These are phyloP conservation scores for Podabrus alpinus DNA, from an alignment of 2,888 invertebrate species.

Conservation along the genomic window DNA sequence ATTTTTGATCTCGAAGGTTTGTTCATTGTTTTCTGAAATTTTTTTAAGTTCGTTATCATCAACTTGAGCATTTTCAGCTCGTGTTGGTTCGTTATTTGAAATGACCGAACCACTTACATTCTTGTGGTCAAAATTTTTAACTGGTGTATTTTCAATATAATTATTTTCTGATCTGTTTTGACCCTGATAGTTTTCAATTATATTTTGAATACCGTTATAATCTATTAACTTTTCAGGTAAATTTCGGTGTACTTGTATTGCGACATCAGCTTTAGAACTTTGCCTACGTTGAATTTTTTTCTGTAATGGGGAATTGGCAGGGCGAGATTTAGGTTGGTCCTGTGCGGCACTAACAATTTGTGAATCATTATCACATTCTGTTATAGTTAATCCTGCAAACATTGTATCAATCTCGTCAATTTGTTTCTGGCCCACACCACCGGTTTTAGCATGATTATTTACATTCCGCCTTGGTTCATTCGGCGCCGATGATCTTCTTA, in stretches of 20 bases:
- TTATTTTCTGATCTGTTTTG: neutral
- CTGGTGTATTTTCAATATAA: neutral
- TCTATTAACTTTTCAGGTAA: no score
- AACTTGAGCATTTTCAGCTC: neutral
- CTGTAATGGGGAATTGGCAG: neutral
- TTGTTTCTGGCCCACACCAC: neutral
- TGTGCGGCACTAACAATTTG: neutral
- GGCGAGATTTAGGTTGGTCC: neutral
- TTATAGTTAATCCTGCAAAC: neutral
- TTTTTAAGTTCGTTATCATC: neutral
- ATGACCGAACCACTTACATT: neutral
- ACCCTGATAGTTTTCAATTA: neutral
- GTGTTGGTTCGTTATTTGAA: neutral
- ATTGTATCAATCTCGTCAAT: neutral
- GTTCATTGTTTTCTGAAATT: neutral
- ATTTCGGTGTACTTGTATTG: no score
- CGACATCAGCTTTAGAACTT: no score
- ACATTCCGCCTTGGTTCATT: neutral
- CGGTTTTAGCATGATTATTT: neutral
- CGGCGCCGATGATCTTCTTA: neutral
- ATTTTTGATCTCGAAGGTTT: neutral
- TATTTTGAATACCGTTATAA: neutral
- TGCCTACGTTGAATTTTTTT: neutral
- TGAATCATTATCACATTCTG: neutral
- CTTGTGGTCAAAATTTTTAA: neutral